These are phyloP conservation scores for Hippocampus comes DNA, from an alignment of 2,113 vertebrate species.

Conservation along the genomic window DNA sequence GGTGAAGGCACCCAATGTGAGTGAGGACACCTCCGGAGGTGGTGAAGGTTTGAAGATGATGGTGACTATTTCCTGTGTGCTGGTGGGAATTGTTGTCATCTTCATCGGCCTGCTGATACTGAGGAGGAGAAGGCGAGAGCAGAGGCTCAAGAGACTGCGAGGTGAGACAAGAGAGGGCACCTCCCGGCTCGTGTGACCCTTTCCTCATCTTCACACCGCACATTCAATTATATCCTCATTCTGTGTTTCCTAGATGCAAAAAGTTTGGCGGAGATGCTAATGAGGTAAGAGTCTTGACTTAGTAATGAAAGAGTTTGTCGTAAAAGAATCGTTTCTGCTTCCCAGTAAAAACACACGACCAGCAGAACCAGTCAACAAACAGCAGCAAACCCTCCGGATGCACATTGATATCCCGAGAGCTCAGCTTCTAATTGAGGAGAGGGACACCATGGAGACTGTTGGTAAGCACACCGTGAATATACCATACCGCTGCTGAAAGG, in stretches of 20 bases:
- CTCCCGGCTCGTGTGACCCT: not conserved
- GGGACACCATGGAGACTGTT: slow-evolving; percentile 97
- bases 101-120: slow-evolving; percentile 87
- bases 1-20: slow-evolving; percentile 88
- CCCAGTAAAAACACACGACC: slow-evolving; percentile 96
- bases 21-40: slow-evolving; percentile 78
- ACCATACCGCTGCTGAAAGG: not conserved
- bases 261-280: slow-evolving; percentile 98
- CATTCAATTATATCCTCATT: slow-evolving; percentile 11
- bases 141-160: slow-evolving; percentile 91
- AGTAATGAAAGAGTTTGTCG: not conserved
- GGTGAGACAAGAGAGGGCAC: slow-evolving; percentile 70
- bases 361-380: slow-evolving; percentile 92
- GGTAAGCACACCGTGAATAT: slow-evolving; percentile 68
- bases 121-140: slow-evolving; percentile 88
- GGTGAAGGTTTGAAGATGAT: slow-evolving; percentile 95
- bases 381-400: slow-evolving; percentile 95
- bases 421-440: slow-evolving; percentile 94
- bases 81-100: slow-evolving; percentile 87
- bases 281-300: slow-evolving; percentile 81
- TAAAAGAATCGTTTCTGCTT: slow-evolving; percentile 13
- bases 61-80: slow-evolving; percentile 93
- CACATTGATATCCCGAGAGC: slow-evolving; percentile 97
- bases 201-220: not conserved
- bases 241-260: slow-evolving; percentile 88